phyloP scores from a whole-genome alignment of 2,888 invertebrate genomes.

The Andrena praecox region DNA sequence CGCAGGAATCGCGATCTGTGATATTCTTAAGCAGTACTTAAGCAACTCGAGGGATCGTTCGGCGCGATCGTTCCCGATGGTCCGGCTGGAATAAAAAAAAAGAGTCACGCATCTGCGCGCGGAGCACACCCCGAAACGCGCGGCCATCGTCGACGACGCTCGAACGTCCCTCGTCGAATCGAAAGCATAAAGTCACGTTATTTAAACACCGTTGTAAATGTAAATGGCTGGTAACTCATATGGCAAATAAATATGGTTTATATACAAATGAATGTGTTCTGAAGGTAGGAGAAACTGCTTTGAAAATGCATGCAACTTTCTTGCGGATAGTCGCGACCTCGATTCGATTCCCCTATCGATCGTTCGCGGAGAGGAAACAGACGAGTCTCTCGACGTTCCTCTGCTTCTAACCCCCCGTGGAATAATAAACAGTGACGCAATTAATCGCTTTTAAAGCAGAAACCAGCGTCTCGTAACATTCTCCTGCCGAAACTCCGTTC shows the following conservation, averaged over 20 bases:
- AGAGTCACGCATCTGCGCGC: background rate
- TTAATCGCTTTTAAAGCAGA: background rate
- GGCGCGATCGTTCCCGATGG: conserved; percentile 15
- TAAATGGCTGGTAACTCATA: conserved; percentile 77
- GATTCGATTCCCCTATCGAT: conserved; percentile 29
- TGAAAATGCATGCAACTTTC: no score
- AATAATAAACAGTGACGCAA: background rate
- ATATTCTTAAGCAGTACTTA: conserved; percentile 81
- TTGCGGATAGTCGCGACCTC: background rate
- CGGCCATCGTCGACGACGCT: conserved; percentile 18
- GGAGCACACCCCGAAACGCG: no score
- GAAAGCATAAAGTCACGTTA: conserved; percentile 76
- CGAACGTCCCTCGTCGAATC: conserved; percentile 66
- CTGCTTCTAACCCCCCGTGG: conserved; percentile 42
- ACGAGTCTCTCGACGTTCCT: conserved; percentile 48
- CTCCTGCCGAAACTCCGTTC: background rate
- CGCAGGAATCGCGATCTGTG: conserved; percentile 81
- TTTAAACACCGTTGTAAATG: conserved; percentile 76
- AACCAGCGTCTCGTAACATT: background rate
- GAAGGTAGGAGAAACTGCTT: no score
- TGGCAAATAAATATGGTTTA: conserved; percentile 79
- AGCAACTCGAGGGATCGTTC: conserved; percentile 55
- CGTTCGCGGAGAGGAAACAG: conserved; percentile 46
- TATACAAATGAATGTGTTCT: conserved; percentile 55
- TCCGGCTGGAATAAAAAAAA: background rate